Conservation (phyloP, 2,113 vertebrate genomes). For the Ursus arctos region DNA sequence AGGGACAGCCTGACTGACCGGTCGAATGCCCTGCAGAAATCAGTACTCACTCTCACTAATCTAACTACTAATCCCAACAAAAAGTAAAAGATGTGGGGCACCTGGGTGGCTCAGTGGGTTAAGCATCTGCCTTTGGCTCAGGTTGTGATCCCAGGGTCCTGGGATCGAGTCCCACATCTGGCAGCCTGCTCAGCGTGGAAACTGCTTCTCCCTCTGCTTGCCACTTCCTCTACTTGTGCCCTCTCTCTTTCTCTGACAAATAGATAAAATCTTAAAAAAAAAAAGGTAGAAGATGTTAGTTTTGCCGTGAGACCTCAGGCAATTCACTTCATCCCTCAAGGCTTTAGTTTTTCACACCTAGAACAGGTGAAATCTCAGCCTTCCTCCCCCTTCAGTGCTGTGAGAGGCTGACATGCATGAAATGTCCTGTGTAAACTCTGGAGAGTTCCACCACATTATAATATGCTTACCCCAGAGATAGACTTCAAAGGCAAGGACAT, state of each 20-base stretch:
- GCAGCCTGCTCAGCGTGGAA: too few species aligned
- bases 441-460: background rate
- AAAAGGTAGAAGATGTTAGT: background rate
- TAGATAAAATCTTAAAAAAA: too few species aligned
- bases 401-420: background rate
- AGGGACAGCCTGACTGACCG: background rate
- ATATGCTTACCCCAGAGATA: background rate
- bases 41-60: background rate
- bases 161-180: too few species aligned
- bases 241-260: too few species aligned
- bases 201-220: too few species aligned
- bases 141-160: too few species aligned
- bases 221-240: too few species aligned
- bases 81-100: background rate
- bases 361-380: background rate
- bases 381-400: background rate
- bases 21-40: background rate
- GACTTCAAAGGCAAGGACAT: background rate
- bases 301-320: background rate
- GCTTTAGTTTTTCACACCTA: background rate
- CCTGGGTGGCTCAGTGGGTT: too few species aligned
- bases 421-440: background rate
- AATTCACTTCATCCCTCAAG: background rate
- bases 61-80: background rate
- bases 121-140: too few species aligned